Evolutionary conservation across 2,888 invertebrate species (phyloP).

Genomic region (Syrphus vitripennis): DNA sequence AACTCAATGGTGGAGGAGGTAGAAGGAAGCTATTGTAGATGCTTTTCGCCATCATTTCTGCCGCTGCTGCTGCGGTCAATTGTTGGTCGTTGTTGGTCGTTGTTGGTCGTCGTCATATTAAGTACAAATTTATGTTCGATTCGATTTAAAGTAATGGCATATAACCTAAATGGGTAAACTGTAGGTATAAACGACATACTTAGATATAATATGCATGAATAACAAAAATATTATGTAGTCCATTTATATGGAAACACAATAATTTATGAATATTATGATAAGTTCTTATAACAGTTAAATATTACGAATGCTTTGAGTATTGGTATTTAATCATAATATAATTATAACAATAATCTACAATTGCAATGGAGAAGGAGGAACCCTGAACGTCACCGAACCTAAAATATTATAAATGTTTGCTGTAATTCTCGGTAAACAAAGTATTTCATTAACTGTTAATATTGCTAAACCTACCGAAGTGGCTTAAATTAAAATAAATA

Average conservation of each 20-base stretch:
- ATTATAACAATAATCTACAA: too few species aligned
- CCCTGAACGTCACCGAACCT: too few species aligned
- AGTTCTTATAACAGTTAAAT: neutral
- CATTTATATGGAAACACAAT: neutral
- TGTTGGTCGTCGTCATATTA: slow-evolving; percentile 50
- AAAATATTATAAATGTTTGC: too few species aligned
- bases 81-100: neutral
- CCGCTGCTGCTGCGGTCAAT: neutral
- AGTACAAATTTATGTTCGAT: slow-evolving; percentile 68
- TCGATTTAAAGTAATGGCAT: slow-evolving; percentile 46
- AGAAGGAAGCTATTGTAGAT: neutral
- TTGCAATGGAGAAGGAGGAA: too few species aligned
- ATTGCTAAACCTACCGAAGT: too few species aligned
- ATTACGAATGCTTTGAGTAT: neutral
- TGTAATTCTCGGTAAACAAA: too few species aligned
- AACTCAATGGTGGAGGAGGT: slow-evolving; percentile 3
- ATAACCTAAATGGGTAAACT: slow-evolving; percentile 16
- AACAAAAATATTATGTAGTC: neutral
- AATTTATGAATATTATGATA: neutral
- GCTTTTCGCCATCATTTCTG: neutral
- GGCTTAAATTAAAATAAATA: too few species aligned
- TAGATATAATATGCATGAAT: neutral
- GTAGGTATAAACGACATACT: neutral
- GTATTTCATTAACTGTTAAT: too few species aligned
- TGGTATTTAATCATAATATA: too few species aligned